These are phyloP conservation scores for Meda fulgida DNA, from an alignment of 2,797 vertebrate genomes.

Conservation along the genomic window DNA sequence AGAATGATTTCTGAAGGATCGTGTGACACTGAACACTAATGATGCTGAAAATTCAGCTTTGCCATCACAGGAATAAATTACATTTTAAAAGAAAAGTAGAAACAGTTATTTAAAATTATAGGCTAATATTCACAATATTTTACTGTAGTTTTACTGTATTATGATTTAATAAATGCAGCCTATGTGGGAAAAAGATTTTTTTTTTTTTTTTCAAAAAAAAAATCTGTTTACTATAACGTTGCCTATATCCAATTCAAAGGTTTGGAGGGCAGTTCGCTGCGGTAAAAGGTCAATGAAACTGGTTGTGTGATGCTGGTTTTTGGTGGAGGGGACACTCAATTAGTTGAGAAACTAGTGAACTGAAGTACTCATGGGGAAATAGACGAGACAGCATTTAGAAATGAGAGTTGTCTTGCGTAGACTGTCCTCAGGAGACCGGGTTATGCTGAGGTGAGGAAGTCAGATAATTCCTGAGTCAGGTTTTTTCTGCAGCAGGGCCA, in stretches of 20 bases:
- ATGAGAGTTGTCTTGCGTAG: constrained; percentile 39
- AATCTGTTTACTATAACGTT: background rate
- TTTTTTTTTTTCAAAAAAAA: background rate
- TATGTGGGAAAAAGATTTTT: background rate
- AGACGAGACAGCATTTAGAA: constrained; percentile 34
- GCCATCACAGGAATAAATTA: background rate
- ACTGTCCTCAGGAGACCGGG: constrained; percentile 20
- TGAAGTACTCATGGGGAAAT: background rate
- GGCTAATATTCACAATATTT: background rate
- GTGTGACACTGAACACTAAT: background rate
- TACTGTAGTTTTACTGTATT: background rate
- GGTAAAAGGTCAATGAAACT: constrained; percentile 18
- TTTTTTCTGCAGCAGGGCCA: background rate
- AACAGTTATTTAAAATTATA: background rate
- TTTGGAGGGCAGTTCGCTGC: background rate
- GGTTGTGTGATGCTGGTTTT: constrained; percentile 16
- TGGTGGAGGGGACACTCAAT: constrained; percentile 1
- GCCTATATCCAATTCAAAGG: background rate
- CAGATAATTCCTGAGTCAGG: background rate
- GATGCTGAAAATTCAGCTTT: background rate
- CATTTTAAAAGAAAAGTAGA: background rate
- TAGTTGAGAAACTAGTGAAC: constrained; percentile 50
- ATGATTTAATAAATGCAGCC: background rate
- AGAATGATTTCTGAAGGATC: background rate
- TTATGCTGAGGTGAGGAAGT: constrained; percentile 2